phyloP scores from a whole-genome alignment of 2,113 vertebrate species.

The Bambusicola thoracicus region DNA sequence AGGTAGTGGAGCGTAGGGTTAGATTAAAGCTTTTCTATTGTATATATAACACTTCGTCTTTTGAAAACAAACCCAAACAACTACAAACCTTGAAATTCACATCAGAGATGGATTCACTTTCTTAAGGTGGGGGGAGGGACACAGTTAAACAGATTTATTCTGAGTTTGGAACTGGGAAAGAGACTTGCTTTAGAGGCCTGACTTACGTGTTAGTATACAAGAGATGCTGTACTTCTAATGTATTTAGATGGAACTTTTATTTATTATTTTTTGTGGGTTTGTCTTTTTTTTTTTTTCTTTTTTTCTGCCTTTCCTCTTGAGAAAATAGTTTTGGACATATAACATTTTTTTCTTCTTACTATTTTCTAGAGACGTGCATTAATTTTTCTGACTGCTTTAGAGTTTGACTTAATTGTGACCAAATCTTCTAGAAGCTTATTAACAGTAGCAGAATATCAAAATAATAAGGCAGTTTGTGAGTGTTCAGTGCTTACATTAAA shows the following conservation, averaged over 20 bases:
- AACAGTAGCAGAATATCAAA: background rate
- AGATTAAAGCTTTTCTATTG: background rate
- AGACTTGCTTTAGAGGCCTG: background rate
- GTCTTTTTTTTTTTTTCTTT: background rate
- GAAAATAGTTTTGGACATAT: background rate
- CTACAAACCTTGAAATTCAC: background rate
- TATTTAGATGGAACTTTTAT: background rate
- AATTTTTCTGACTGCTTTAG: background rate
- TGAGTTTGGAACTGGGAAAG: background rate
- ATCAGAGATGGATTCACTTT: background rate
- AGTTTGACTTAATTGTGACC: background rate
- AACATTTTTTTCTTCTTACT: background rate
- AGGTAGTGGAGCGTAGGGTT: background rate
- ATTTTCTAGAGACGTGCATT: background rate
- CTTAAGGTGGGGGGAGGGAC: background rate
- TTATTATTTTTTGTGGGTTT: background rate
- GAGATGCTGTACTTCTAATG: background rate
- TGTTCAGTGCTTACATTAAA: background rate
- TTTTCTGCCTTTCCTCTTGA: background rate
- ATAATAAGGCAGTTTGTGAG: background rate
- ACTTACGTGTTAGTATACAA: rapidly evolving
- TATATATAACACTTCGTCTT: background rate
- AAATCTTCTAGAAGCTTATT: background rate
- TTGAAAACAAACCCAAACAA: background rate
- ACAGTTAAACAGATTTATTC: background rate